Base-by-base conservation (phyloP, 2,888 invertebrate species). In the Abscondita cerata region DNA sequence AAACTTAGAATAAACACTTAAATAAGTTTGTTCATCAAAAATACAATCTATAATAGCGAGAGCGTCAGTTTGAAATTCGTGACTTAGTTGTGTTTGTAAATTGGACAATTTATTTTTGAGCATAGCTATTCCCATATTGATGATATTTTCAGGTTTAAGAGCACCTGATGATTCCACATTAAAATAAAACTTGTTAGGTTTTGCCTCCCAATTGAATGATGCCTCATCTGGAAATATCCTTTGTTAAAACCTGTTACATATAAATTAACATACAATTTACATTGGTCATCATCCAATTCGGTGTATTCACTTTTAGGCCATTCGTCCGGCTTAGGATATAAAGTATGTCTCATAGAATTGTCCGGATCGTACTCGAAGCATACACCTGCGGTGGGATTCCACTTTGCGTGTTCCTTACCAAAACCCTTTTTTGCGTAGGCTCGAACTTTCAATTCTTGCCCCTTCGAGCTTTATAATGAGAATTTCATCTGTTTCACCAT, bases 321-420 rank as follows among this genome's bases (percentile, higher is more conserved):
- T 81, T 98, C 98, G 74, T 98, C 97, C 1, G 98, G 97, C 78
- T 95, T 97, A 0, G 98, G 97, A 73, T 86, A 97, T 33, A 96
- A 83, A 1, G 98, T 99, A 76, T 99, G 99, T 38, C 96, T 85
- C 88, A 99, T 92, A 0, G 92, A 84, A 83, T 99, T 99, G 77
- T 99, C 99, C 0, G 99, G 99, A 82, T 99, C 99, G 82, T 99
- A 99, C 81, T 99, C 99, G 81, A 99, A 99, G 52, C 93, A 92
- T 1, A 99, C 98, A 41, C 98, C 98, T 51, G 95, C 95, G 0
- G 99, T 99, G 1, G 99, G 99, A 83, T 98, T 99, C 99, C 99
- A 99, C 81, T 99, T 99, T 0, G 99, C 99, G 83, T 99, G 99
- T 78, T 99, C 99, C 77, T 99, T 99, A 0, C 98, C 96, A 83